phyloP scores from a whole-genome alignment of 2,888 invertebrate genomes.

The Oscheius sp. region DNA sequence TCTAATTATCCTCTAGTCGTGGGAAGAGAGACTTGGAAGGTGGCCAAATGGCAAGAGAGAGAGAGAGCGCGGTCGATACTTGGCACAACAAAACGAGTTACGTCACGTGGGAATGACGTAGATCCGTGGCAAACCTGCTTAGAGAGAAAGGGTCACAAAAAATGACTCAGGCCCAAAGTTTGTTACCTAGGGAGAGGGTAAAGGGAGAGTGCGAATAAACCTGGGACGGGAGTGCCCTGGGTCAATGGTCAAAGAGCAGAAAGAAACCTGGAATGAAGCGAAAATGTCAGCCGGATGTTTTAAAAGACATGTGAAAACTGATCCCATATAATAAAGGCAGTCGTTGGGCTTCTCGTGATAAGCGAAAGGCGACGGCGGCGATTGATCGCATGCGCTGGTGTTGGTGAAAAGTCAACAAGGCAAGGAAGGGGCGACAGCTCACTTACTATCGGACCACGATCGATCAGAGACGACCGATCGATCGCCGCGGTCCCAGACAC shows the following conservation, averaged over 20 bases:
- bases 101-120: conserved; percentile 18
- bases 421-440: conserved; percentile 16
- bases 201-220: too few species aligned
- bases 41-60: background rate
- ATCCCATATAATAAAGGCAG: too few species aligned
- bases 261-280: background rate
- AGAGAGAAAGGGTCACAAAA: background rate
- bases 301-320: background rate
- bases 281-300: background rate
- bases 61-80: background rate
- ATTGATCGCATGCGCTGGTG: conserved; percentile 23
- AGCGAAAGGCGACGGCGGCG: conserved; percentile 18
- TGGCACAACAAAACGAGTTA: background rate
- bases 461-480: conserved; percentile 12
- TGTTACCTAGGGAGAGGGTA: too few species aligned
- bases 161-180: too few species aligned
- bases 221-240: too few species aligned
- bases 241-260: too few species aligned
- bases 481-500: too few species aligned
- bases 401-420: conserved; percentile 30
- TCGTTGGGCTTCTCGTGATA: conserved; percentile 18
- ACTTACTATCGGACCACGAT: conserved; percentile 25
- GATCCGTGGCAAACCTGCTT: conserved; percentile 2
- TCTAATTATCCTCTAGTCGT: background rate
- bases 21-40: background rate